Evolutionary conservation across 2,797 vertebrate species (phyloP).

Genomic region (Arctocebus calabarensis): DNA sequence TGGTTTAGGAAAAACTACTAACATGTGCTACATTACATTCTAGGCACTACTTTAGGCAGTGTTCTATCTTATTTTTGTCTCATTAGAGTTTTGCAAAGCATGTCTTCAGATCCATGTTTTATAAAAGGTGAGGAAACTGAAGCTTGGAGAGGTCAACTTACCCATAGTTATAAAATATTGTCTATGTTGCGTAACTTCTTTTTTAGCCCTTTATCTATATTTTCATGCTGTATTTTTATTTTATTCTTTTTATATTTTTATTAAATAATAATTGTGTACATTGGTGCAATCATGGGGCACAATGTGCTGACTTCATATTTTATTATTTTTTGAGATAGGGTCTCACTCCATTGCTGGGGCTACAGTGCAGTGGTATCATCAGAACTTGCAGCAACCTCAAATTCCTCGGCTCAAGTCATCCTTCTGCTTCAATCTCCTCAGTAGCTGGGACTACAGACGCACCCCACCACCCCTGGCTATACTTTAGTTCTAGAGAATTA

Average conservation of each 20-base stretch:
- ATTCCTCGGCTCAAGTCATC: background rate
- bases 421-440: background rate
- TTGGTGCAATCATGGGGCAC: too few relatives aligned
- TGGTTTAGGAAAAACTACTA: background rate
- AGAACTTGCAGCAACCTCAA: background rate
- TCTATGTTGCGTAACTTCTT: background rate
- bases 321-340: background rate
- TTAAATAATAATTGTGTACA: too few relatives aligned
- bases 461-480: background rate
- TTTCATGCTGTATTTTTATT: constrained; percentile 54
- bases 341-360: background rate
- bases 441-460: background rate
- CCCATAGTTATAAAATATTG: background rate
- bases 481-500: constrained; percentile 90
- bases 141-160: background rate
- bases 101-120: background rate
- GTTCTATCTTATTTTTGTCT: background rate
- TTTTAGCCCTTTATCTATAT: background rate
- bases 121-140: background rate
- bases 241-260: background rate
- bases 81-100: background rate
- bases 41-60: background rate
- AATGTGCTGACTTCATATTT: too few relatives aligned
- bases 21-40: background rate
- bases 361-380: background rate